Evolutionary conservation across 2,888 invertebrate species (phyloP).

Genomic region (Phaonia tiefii): DNA sequence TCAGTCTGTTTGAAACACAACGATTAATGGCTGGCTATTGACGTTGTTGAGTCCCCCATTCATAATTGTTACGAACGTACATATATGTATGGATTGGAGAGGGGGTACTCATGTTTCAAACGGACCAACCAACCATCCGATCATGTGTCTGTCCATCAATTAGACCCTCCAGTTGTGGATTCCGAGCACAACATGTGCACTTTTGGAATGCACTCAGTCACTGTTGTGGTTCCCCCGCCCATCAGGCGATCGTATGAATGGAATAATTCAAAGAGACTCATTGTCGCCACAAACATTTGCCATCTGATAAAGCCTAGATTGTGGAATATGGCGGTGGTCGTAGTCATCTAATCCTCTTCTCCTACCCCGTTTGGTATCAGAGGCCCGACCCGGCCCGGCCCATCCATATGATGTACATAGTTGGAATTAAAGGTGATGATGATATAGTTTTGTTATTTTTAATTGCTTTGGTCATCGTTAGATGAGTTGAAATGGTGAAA

Average conservation of each 20-base stretch:
- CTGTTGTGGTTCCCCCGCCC: background rate
- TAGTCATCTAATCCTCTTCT: background rate
- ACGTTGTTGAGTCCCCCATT: slow-evolving; percentile 53
- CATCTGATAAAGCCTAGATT: too few species aligned
- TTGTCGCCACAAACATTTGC: slow-evolving; percentile 55
- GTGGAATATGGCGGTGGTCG: too few species aligned
- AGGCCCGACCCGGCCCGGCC: background rate
- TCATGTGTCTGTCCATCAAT: slow-evolving; percentile 32
- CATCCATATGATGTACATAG: background rate
- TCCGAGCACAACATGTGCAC: slow-evolving; percentile 38
- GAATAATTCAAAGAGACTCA: slow-evolving; percentile 62
- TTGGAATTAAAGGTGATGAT: slow-evolving; percentile 50
- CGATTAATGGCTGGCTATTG: slow-evolving; percentile 63
- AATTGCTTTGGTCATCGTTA: slow-evolving; percentile 60
- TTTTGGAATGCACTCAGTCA: slow-evolving; percentile 39
- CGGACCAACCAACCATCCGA: background rate
- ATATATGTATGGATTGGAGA: background rate
- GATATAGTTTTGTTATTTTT: slow-evolving; percentile 62
- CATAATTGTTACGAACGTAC: background rate
- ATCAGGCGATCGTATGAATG: slow-evolving; percentile 28
- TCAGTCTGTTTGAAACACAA: slow-evolving; percentile 56
- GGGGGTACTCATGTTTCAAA: slow-evolving; percentile 10
- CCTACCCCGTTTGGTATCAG: too few species aligned
- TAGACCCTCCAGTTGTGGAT: slow-evolving; percentile 52
- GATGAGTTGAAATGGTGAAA: slow-evolving; percentile 19